Evolutionary conservation across 2,888 invertebrate species (phyloP).

Genomic region (Meganola albula): DNA sequence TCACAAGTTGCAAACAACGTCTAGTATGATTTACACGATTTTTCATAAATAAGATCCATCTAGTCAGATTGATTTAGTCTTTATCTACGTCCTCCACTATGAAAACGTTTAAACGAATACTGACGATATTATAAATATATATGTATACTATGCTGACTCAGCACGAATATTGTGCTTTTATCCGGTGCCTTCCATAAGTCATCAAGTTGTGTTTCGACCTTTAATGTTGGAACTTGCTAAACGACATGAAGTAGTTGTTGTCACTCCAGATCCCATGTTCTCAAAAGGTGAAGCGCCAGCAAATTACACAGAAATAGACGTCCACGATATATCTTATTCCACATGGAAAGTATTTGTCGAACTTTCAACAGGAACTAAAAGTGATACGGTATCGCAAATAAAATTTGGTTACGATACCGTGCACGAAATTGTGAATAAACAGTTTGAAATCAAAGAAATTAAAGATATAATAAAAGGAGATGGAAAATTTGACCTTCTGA

Average conservation of each 20-base stretch:
- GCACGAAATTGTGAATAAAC: conserved; percentile 22
- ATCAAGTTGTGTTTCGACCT: conserved; percentile 57
- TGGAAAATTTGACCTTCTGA: conserved; percentile 36
- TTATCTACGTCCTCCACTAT: no score
- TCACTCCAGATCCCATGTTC: conserved; percentile 56
- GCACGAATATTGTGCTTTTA: conserved; percentile 36
- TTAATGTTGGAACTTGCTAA: conserved; percentile 51
- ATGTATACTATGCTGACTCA: no score
- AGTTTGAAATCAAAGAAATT: conserved; percentile 27
- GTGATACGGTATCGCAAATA: no score
- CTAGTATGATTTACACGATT: no score
- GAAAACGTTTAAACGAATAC: no score
- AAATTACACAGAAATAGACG: conserved; percentile 58
- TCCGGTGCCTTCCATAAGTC: conserved; percentile 59
- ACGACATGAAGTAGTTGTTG: conserved; percentile 55
- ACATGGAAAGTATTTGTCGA: conserved; percentile 18
- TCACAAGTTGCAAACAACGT: no score
- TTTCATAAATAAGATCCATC: no score
- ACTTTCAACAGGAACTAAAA: conserved; percentile 13
- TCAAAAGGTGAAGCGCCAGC: conserved; percentile 30
- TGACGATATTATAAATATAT: no score
- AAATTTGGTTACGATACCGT: conserved; percentile 1
- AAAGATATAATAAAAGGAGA: no score
- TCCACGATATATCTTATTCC: conserved; percentile 37
- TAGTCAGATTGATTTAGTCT: no score